Base-by-base conservation (phyloP, 1,140 invertebrate species). In the Drosophila funebris region DNA sequence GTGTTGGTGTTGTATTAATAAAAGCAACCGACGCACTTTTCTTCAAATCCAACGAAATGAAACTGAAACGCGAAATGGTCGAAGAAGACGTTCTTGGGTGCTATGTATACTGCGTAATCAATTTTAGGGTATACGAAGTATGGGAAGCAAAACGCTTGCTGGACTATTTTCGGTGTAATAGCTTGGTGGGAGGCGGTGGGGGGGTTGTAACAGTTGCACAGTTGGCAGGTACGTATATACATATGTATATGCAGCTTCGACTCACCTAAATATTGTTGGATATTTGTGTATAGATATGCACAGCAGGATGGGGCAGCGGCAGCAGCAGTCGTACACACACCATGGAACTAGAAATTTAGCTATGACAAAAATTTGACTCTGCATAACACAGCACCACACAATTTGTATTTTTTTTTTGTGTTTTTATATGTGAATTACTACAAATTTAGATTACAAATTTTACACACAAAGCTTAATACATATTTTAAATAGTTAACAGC, bases 11-110 rank as follows among this genome's bases (percentile, higher is more conserved):
- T 67, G 77, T 87, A 87, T 87, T 87, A 87, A 82, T 87, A 87
- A 87, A 87, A 87, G 82, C 82, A 85, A 85, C 82, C 82, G 78
- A 85, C 82, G 82, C 82, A 85, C 87, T 88, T 88, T 87, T 81
- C 69, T 72, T 82, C 58, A 78, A 69, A 73, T 46, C 72, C 64
- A 76, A 84, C 77, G 71, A 83, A 83, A 75, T 67, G 57, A 74
- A 82, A 79, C 69, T 50, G 57, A 71, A 76, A 72, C 68, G 61
- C 68, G 53, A 71, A 69, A 71, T 75, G 56, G 36, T 54, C 43
- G 44, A 54, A 58, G 54, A 64, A 67, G 27, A 71, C 48, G 63
- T 37, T 14, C 33, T 67, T 67, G 36, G 46, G 33, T 52, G 56
- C 37, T 52, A 27, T 37, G 18, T 53, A 58, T 73, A 88, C 83